phyloP scores from a whole-genome alignment of 2,113 vertebrate genomes.

The Urocynchramus pylzowi region DNA sequence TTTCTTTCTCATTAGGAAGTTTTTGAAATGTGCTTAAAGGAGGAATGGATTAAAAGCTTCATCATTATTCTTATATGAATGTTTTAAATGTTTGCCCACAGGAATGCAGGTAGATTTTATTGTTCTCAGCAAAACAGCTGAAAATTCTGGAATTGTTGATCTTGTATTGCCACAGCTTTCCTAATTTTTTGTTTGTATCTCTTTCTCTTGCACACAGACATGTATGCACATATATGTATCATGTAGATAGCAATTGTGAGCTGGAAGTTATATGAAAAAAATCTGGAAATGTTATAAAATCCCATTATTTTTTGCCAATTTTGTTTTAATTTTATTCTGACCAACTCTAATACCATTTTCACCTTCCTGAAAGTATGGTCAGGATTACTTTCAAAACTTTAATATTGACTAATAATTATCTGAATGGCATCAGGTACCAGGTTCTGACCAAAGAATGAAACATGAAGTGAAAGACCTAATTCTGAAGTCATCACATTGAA shows the following conservation, averaged over 20 bases:
- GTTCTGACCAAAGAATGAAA: neutral
- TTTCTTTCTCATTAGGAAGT: neutral
- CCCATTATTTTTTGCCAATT: neutral
- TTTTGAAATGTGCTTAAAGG: neutral
- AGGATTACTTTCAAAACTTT: neutral
- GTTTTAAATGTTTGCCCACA: neutral
- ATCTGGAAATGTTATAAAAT: neutral
- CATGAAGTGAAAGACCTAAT: neutral
- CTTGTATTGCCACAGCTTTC: neutral
- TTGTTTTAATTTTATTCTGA: neutral
- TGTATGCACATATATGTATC: neutral
- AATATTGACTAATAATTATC: neutral
- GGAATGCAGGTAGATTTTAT: neutral
- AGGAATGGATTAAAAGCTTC: neutral
- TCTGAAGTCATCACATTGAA: neutral
- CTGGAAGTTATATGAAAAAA: neutral
- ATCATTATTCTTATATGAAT: neutral
- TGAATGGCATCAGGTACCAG: neutral
- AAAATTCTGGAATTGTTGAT: neutral
- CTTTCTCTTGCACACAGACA: neutral
- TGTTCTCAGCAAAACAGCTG: neutral
- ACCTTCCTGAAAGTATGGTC: neutral
- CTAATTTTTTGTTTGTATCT: neutral
- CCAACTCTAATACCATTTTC: neutral
- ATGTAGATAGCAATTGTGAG: neutral